Conservation (phyloP, 2,113 vertebrate species). For the Corythoichthys intestinalis region DNA sequence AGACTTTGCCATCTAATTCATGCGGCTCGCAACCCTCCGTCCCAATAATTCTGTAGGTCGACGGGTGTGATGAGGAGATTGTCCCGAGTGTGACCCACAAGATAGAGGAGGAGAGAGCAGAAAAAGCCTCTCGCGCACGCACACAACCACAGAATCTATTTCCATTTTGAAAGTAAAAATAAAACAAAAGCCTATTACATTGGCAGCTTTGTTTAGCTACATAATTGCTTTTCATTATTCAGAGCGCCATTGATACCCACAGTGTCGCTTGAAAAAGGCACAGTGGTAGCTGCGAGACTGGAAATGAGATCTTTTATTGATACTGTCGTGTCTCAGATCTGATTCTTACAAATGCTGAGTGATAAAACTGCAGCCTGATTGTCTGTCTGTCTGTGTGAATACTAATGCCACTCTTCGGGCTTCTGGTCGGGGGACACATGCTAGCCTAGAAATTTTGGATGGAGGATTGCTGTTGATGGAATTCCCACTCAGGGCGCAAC, state of each 20-base stretch:
- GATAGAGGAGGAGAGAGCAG: conserved; percentile 58
- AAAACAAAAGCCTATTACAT: conserved; percentile 66
- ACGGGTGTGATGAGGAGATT: conserved; percentile 44
- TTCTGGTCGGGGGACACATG: conserved; percentile 1
- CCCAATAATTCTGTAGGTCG: conserved; percentile 37
- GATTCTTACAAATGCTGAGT: conserved; percentile 64
- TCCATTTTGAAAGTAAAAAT: conserved; percentile 63
- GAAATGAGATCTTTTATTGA: conserved; percentile 72
- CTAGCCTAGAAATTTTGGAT: conserved; percentile 20
- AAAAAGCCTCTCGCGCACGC: conserved; percentile 45
- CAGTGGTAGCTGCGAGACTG: conserved; percentile 66
- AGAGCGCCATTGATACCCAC: conserved; percentile 68
- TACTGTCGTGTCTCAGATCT: conserved; percentile 68
- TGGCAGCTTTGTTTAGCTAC: conserved; percentile 68
- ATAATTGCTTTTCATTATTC: conserved; percentile 78
- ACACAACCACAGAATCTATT: conserved; percentile 57
- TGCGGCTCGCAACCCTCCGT: conserved; percentile 60
- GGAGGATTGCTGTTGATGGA: conserved; percentile 15
- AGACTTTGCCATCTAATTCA: conserved; percentile 54
- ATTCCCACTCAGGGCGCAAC: conserved; percentile 7
- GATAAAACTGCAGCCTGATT: conserved; percentile 61
- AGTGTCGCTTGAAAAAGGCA: conserved; percentile 67
- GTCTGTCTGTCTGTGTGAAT: conserved; percentile 60
- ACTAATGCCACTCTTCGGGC: conserved; percentile 52
- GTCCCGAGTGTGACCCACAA: conserved; percentile 58